These are phyloP conservation scores for Grammomys surdaster DNA, from an alignment of 2,113 vertebrate genomes.

Conservation along the genomic window DNA sequence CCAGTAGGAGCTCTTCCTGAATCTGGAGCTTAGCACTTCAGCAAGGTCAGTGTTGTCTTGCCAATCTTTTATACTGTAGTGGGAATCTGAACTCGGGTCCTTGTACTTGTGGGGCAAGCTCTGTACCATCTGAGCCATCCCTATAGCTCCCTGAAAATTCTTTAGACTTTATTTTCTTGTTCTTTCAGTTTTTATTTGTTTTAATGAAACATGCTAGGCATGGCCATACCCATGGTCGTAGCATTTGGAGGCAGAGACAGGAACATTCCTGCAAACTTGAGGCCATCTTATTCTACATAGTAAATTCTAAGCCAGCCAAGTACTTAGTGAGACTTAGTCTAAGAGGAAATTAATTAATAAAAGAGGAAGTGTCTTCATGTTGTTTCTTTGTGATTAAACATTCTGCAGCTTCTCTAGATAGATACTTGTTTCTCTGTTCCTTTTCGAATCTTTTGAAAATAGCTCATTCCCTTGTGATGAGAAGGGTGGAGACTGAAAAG, in stretches of 20 bases:
- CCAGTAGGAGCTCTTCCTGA: background rate
- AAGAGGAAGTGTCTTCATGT: conserved; percentile 6
- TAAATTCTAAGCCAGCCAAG: background rate
- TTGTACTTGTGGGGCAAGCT: background rate
- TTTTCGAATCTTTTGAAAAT: background rate
- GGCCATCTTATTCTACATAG: background rate
- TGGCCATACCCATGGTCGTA: background rate
- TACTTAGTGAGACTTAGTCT: background rate
- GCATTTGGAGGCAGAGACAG: background rate
- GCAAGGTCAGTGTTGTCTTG: background rate
- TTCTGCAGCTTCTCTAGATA: background rate
- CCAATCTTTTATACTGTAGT: background rate
- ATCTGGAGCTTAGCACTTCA: too few species aligned
- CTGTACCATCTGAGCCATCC: background rate
- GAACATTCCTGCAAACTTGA: background rate
- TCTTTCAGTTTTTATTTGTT: background rate
- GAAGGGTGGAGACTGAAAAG: background rate
- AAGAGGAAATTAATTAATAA: background rate
- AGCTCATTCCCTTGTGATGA: background rate
- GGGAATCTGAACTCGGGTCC: background rate
- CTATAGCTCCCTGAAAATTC: background rate
- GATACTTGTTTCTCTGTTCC: background rate
- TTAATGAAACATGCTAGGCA: background rate
- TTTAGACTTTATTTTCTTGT: background rate
- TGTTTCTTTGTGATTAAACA: background rate